Conservation (phyloP, 2,113 vertebrate species). For the Podarcis cretensis region DNA sequence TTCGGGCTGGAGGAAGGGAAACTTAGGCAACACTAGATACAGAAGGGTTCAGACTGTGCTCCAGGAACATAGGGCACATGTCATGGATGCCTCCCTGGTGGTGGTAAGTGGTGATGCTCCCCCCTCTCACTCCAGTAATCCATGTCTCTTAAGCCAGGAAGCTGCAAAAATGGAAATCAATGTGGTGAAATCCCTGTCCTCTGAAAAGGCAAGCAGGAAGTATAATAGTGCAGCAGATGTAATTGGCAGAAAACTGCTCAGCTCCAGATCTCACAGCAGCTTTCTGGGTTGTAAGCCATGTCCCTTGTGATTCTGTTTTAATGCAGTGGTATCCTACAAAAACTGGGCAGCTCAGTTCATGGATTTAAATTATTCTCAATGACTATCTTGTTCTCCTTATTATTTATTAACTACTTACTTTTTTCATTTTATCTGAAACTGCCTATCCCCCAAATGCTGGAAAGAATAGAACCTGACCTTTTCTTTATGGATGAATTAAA, state of each 20-base stretch:
- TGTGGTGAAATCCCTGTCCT: neutral
- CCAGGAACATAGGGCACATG: neutral
- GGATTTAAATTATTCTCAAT: neutral
- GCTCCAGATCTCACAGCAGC: neutral
- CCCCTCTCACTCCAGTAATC: too few relatives aligned
- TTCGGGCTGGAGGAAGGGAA: too few relatives aligned
- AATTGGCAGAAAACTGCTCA: neutral
- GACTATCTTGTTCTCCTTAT: neutral
- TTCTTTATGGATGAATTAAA: neutral
- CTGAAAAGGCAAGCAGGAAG: neutral
- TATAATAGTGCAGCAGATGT: neutral
- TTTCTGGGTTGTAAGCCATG: too few relatives aligned
- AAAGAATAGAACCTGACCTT: neutral
- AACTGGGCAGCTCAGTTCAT: neutral
- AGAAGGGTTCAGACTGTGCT: too few relatives aligned
- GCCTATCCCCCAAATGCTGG: neutral
- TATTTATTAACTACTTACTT: neutral
- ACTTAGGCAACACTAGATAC: too few relatives aligned
- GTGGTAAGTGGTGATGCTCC: neutral
- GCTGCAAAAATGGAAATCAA: neutral
- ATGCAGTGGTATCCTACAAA: neutral
- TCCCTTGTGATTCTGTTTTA: neutral
- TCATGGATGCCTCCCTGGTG: neutral
- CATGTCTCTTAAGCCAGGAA: neutral
- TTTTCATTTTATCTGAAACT: neutral